Conservation (phyloP, 2,797 vertebrate species). For the Oreochromis grahami region DNA sequence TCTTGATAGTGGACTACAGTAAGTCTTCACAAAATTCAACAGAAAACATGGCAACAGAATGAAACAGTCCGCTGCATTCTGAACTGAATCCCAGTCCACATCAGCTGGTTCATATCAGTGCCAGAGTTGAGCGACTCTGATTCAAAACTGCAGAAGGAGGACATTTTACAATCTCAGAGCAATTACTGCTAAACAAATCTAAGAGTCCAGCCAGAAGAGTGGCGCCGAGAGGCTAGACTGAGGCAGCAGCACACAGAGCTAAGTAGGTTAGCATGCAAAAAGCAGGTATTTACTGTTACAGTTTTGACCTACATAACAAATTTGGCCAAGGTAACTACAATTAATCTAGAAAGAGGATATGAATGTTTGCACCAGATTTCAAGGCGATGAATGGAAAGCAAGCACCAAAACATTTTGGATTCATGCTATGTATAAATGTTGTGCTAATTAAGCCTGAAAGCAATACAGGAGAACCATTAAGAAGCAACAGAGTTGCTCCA, state of each 20-base stretch:
- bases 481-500: neutral
- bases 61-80: slow-evolving; percentile 51
- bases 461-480: neutral
- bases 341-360: neutral
- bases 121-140: slow-evolving; percentile 21
- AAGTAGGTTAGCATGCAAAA: neutral
- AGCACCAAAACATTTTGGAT: neutral
- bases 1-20: slow-evolving; percentile 34
- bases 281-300: neutral
- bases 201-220: neutral
- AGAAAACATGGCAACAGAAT: slow-evolving; percentile 54
- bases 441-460: neutral
- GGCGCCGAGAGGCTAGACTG: neutral
- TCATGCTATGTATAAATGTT: neutral
- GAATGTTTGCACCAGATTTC: neutral
- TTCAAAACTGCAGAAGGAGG: slow-evolving; percentile 2
- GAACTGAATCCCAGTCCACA: slow-evolving; percentile 45
- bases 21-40: slow-evolving; percentile 26
- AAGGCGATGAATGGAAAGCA: neutral
- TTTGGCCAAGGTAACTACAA: neutral
- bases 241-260: neutral
- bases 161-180: neutral
- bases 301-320: neutral
- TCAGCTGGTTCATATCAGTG: slow-evolving; percentile 17
- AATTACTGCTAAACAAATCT: neutral